Evolutionary conservation across 2,797 vertebrate species (phyloP).

Genomic region (Melanotaenia trifasciata): DNA sequence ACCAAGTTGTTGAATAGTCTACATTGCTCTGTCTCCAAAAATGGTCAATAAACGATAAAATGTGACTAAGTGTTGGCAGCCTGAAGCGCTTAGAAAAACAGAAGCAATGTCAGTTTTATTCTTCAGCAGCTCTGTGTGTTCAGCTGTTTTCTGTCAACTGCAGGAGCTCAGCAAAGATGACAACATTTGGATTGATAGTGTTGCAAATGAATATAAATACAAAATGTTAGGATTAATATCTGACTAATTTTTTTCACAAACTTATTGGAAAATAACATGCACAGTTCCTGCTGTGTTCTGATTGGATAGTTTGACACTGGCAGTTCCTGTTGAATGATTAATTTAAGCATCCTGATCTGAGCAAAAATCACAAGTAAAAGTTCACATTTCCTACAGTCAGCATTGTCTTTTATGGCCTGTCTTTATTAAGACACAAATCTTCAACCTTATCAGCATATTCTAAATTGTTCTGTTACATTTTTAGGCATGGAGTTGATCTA

Average conservation of each 20-base stretch:
- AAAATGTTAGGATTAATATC: too few species aligned
- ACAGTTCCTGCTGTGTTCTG: neutral
- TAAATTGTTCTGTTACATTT: conserved; percentile 25
- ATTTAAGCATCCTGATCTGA: conserved; percentile 13
- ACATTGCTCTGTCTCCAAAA: too few species aligned
- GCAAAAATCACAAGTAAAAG: conserved; percentile 26
- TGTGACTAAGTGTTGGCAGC: too few species aligned
- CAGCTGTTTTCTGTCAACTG: neutral
- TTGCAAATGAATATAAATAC: neutral
- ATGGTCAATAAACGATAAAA: too few species aligned
- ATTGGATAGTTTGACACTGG: conserved; percentile 10
- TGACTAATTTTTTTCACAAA: neutral
- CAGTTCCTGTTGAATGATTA: conserved; percentile 8
- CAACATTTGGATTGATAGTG: neutral
- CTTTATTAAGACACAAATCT: conserved; percentile 32
- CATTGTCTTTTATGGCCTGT: conserved; percentile 25
- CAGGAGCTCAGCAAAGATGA: neutral
- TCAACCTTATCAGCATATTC: conserved; percentile 41
- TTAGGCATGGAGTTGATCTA: conserved; percentile 39
- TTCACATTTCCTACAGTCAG: conserved; percentile 37
- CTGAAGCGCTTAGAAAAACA: too few species aligned
- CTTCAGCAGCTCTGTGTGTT: neutral
- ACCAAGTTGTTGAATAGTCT: too few species aligned
- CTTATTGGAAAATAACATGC: neutral
- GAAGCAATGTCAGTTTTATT: neutral